Conservation (phyloP, 2,888 invertebrate genomes). For the Cremastinae sp. region DNA sequence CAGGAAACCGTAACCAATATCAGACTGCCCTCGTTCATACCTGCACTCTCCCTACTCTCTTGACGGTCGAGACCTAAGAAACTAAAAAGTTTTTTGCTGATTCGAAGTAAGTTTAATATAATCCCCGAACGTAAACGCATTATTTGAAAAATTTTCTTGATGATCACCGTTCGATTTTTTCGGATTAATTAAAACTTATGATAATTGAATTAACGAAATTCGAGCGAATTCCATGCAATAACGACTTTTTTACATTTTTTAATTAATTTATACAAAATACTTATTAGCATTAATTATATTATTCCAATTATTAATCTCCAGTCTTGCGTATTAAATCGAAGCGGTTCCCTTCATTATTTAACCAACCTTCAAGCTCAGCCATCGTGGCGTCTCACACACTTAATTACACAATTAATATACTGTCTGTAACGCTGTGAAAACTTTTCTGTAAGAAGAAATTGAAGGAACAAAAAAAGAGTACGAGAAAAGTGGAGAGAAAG, state of each 20-base stretch:
- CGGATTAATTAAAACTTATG: neutral
- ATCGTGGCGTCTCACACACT: neutral
- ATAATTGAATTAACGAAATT: neutral
- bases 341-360: slow-evolving; percentile 22
- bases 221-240: too few species aligned
- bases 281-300: neutral
- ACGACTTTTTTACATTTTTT: too few species aligned
- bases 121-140: slow-evolving; percentile 7
- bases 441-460: neutral
- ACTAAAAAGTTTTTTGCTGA: neutral
- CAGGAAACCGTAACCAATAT: slow-evolving; percentile 31
- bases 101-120: neutral
- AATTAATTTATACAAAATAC: too few species aligned
- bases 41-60: neutral
- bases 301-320: neutral
- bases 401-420: slow-evolving; percentile 47
- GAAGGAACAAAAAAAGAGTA: neutral
- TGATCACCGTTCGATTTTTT: slow-evolving; percentile 3
- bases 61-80: slow-evolving; percentile 1
- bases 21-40: slow-evolving; percentile 7
- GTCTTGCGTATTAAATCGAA: neutral
- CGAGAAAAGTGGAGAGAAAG: neutral
- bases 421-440: neutral
- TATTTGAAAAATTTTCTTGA: slow-evolving; percentile 21
- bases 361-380: neutral